Evolutionary conservation across 2,888 invertebrate species (phyloP).

Genomic region (Drosophila paramelanica): DNA sequence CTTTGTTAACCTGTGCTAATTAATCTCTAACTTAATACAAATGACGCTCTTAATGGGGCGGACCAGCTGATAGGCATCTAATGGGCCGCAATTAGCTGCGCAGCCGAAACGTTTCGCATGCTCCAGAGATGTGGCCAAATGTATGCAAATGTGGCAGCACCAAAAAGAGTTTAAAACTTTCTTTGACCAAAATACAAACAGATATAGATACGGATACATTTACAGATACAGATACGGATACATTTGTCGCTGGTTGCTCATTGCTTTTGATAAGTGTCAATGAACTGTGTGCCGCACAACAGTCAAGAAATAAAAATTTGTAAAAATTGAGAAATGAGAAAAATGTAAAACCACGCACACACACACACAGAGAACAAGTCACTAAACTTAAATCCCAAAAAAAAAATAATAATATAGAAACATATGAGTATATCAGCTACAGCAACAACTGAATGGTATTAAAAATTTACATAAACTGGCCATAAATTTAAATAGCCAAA

Average conservation of each 20-base stretch:
- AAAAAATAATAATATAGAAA: slow-evolving; percentile 37
- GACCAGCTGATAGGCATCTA: slow-evolving; percentile 66
- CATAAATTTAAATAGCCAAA: slow-evolving; percentile 76
- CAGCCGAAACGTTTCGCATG: slow-evolving; percentile 63
- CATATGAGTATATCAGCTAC: slow-evolving; percentile 39
- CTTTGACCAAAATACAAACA: slow-evolving; percentile 50
- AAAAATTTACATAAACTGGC: slow-evolving; percentile 74
- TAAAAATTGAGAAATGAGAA: slow-evolving; percentile 64
- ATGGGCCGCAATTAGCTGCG: slow-evolving; percentile 69
- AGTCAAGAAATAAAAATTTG: slow-evolving; percentile 44
- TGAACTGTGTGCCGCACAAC: slow-evolving; percentile 53
- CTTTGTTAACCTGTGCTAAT: slow-evolving; percentile 70
- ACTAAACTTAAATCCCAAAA: slow-evolving; percentile 28
- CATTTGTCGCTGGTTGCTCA: slow-evolving; percentile 26
- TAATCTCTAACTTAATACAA: slow-evolving; percentile 67
- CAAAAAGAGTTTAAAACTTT: slow-evolving; percentile 65
- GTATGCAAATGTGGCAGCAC: slow-evolving; percentile 65
- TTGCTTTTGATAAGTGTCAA: slow-evolving; percentile 59
- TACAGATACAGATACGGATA: slow-evolving; percentile 30
- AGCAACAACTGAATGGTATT: slow-evolving; percentile 57
- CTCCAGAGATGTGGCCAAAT: slow-evolving; percentile 62
- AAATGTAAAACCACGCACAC: slow-evolving; percentile 20
- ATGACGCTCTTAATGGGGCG: slow-evolving; percentile 73
- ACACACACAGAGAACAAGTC: slow-evolving; percentile 19
- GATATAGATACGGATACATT: slow-evolving; percentile 30